Conservation (phyloP, 2,888 invertebrate genomes). For the Branchipolynoe longqiensis region DNA sequence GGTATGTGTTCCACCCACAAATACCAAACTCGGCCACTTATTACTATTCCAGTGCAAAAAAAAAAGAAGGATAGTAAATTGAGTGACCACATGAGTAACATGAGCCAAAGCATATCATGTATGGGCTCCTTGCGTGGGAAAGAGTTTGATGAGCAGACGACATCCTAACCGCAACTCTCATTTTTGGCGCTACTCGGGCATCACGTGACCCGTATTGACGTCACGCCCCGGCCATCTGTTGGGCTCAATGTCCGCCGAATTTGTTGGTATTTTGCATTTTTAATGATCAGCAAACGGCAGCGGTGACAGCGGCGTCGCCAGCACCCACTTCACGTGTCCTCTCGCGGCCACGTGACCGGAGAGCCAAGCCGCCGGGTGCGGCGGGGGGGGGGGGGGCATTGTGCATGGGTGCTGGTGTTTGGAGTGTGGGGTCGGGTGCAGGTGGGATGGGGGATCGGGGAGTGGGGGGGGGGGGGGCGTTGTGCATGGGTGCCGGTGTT, state of each 20-base stretch:
- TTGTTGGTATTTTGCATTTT: constrained; percentile 45
- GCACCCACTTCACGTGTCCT: neutral
- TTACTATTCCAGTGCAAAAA: no score
- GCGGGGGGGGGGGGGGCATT: neutral
- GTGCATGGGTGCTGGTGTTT: no score
- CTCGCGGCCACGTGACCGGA: constrained; percentile 44
- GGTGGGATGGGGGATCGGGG: neutral
- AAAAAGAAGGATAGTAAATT: no score
- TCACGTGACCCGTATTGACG: constrained; percentile 32
- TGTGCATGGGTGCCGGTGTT: no score
- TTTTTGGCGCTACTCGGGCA: constrained; percentile 18
- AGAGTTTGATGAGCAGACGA: no score
- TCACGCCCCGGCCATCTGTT: constrained; percentile 32
- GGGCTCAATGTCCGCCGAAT: neutral
- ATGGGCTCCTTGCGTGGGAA: no score
- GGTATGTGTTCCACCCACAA: no score
- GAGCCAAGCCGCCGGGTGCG: neutral
- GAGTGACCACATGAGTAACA: no score
- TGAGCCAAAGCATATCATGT: no score
- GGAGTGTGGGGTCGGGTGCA: neutral
- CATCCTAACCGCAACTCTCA: neutral
- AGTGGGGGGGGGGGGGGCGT: neutral
- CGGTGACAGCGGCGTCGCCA: neutral
- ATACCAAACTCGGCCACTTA: no score
- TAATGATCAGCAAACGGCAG: constrained; percentile 16